phyloP scores from a whole-genome alignment of 2,797 vertebrate genomes.

The Distichodus sexfasciatus region DNA sequence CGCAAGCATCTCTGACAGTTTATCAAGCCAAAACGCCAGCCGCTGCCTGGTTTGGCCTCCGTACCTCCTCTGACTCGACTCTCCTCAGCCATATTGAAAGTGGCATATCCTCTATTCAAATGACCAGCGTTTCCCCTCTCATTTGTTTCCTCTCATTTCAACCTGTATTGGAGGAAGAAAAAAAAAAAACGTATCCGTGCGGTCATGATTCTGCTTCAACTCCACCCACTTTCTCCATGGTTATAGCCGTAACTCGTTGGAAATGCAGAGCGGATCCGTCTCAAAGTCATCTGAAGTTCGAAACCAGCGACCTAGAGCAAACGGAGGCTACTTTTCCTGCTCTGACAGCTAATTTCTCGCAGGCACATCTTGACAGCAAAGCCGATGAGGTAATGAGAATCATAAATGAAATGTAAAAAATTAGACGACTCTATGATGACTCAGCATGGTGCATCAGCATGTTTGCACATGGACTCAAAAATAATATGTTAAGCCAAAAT shows the following conservation, averaged over 20 bases:
- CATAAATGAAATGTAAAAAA: neutral
- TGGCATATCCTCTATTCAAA: conserved; percentile 41
- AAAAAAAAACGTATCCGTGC: too few species aligned
- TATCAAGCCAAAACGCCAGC: conserved; percentile 32
- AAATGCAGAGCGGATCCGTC: conserved; percentile 25
- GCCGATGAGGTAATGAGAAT: too few species aligned
- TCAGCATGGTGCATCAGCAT: neutral
- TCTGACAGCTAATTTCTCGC: neutral
- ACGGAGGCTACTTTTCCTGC: neutral
- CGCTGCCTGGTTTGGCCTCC: conserved; percentile 31
- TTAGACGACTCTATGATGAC: neutral
- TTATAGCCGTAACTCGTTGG: conserved; percentile 31
- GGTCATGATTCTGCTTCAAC: too few species aligned
- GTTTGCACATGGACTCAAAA: too few species aligned
- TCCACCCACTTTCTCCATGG: too few species aligned
- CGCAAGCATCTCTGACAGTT: conserved; percentile 39
- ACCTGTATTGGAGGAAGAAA: conserved; percentile 19
- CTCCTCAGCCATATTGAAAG: conserved; percentile 34
- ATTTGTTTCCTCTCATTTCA: conserved; percentile 29
- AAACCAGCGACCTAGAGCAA: neutral
- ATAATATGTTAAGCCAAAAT: too few species aligned
- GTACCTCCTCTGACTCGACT: conserved; percentile 19
- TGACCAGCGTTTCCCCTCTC: conserved; percentile 17
- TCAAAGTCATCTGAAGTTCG: conserved; percentile 36
- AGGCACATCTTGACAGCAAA: neutral